phyloP scores from a whole-genome alignment of 1,140 invertebrate genomes.

The Gonatopus flavifemur region DNA sequence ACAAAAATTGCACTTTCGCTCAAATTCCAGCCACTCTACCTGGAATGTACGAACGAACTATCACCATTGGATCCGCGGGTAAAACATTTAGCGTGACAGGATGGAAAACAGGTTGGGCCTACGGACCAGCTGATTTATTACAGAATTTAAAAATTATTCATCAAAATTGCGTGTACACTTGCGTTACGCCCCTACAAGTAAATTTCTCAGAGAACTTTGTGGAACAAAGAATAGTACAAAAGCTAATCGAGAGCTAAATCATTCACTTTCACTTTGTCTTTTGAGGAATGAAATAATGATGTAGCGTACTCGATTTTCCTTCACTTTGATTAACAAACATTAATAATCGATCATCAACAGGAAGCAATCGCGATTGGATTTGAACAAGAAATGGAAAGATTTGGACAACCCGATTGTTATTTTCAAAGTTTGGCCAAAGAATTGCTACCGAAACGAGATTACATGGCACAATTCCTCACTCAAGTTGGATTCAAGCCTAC shows the following conservation, averaged over 20 bases:
- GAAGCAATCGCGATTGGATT: constrained; percentile 91
- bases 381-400: constrained; percentile 78
- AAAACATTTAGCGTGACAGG: constrained; percentile 98
- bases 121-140: constrained; percentile 81
- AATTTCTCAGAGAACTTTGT: constrained; percentile 3
- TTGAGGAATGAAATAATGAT: too few relatives aligned
- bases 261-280: too few relatives aligned
- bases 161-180: constrained; percentile 93
- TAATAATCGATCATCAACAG: too few relatives aligned
- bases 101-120: constrained; percentile 97
- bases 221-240: too few relatives aligned
- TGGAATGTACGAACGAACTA: constrained; percentile 96
- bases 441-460: constrained; percentile 82
- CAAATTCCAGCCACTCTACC: constrained; percentile 78
- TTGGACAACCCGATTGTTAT: constrained; percentile 81
- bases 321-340: too few relatives aligned
- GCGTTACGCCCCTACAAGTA: constrained; percentile 79
- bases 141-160: constrained; percentile 84
- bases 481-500: constrained; percentile 88
- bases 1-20: constrained; percentile 4
- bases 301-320: too few relatives aligned
- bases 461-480: constrained; percentile 73
- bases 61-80: constrained; percentile 96
- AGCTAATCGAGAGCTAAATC: too few relatives aligned
- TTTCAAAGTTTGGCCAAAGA: constrained; percentile 78